Evolutionary conservation across 1,140 invertebrate species (phyloP).

Genomic region (Lanistes nyassanus): DNA sequence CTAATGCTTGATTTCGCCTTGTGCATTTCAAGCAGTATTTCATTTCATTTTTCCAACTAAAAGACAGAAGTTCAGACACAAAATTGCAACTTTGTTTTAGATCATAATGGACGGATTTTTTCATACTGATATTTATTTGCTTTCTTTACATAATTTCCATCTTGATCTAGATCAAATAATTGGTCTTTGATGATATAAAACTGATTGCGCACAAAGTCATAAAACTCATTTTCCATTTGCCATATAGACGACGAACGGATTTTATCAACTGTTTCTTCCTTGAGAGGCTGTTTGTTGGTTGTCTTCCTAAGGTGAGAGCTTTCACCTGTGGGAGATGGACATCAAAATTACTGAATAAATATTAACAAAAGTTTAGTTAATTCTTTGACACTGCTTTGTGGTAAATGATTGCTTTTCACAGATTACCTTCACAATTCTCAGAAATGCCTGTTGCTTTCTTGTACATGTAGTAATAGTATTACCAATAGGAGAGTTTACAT

Average conservation of each 20-base stretch:
- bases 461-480: not conserved
- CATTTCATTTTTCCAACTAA: too few species aligned
- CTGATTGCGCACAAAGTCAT: constrained; percentile 91
- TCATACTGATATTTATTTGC: constrained; percentile 91
- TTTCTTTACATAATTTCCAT: constrained; percentile 74
- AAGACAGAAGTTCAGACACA: too few species aligned
- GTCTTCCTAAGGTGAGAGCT: constrained; percentile 96
- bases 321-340: constrained; percentile 67
- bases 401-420: not conserved
- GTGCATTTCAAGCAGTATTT: too few species aligned
- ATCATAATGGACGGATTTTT: constrained; percentile 83
- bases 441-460: too few species aligned
- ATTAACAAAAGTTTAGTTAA: not conserved
- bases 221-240: constrained; percentile 98
- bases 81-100: too few species aligned
- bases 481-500: not conserved
- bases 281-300: constrained; percentile 87
- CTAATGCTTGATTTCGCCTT: too few species aligned
- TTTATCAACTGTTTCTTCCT: constrained; percentile 81
- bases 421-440: not conserved
- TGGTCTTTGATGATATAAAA: constrained; percentile 88
- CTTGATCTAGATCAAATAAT: constrained; percentile 69
- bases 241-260: constrained; percentile 76
- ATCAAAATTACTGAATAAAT: not conserved
- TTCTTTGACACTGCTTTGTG: not conserved